Base-by-base conservation (phyloP, 2,113 vertebrate species). In the Microtus richardsoni region DNA sequence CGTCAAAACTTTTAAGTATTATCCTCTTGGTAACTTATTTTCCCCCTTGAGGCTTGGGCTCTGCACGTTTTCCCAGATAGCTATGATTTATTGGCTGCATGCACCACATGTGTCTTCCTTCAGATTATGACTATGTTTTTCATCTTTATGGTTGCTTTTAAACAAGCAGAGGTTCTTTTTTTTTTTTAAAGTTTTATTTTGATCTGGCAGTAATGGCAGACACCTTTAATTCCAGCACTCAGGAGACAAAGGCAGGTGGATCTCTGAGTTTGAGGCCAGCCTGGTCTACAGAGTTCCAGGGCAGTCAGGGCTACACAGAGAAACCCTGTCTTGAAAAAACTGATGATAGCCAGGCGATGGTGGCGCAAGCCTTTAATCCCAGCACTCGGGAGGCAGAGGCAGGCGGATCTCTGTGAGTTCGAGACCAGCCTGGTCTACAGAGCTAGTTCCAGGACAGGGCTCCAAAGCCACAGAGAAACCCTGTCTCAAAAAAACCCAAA, bases 1-100 rank as follows among this genome's bases (percentile, higher is more conserved):
- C 28, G 13, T 78, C 70, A 75, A 66, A 64, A 52, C 12, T 21
- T 87, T 78, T 68, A 30, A 26, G 13, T n/a, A 54, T 17, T 39
- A 68, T 86, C 77, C 44, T 21, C 39, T 54, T 2, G 17, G 44
- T 86, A 41, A 16, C 39, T 70, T 60, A 33, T 47, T 62, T 84
- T 80, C 39, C 3, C 47, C 33, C 12, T 30, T 24, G 39, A 74
- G n/a, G 82, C 47, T 58, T 71, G 36, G 64, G 36, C 49, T 89
- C 47, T 89, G 60, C 30, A 30, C 26, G 39, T 83, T 58, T 60
- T 30, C 28, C 52, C 79, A 60, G 49, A 22, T 2, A 54, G 33
- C 0, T 0, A 36, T 77, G 19, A 12, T 8, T 21, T 30, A n/a
- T 3, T 2, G 7, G 75, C 44, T 9, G 3, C 74, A n/a, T 16